Percentiles rank a stretch among this genome's conserved stretches.
These are phyloP conservation scores for Dromococcyx pavoninus DNA, from an alignment of 2,797 vertebrate genomes.

Conservation along the genomic window DNA sequence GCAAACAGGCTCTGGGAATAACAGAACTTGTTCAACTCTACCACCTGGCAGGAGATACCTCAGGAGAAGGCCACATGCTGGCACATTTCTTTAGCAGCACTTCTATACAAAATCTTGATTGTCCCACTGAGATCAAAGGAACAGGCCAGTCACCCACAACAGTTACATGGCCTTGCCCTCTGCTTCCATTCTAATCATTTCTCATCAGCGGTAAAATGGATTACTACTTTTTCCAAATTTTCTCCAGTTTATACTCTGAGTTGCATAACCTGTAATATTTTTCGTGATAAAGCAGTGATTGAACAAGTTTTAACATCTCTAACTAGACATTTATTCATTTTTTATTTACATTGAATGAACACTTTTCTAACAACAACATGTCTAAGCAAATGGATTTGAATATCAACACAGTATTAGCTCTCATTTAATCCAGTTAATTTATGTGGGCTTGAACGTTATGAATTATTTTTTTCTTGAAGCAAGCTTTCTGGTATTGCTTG, in stretches of 20 bases:
- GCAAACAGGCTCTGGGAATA: neutral
- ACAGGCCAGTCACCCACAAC: neutral
- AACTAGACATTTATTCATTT: neutral
- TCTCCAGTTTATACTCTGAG: neutral
- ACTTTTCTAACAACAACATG: accelerated
- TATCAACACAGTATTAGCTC: neutral
- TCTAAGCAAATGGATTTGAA: neutral
- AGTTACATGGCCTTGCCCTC: neutral
- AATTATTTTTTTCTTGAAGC: neutral
- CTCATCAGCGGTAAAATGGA: neutral
- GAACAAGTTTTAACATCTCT: neutral
- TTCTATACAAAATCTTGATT: accelerated
- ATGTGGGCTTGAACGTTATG: neutral
- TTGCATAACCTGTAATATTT: neutral
- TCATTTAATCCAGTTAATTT: neutral
- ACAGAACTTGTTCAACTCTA: neutral
- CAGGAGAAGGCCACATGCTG: accelerated
- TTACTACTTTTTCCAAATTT: neutral
- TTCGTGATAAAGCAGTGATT: neutral
- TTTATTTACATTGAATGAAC: neutral
- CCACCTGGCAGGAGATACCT: neutral
- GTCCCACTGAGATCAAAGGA: neutral
- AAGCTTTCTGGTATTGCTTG: neutral
- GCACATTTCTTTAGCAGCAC: accelerated
- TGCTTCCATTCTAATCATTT: neutral